Conservation (phyloP, 2,888 invertebrate species). For the Notodonta dromedarius region DNA sequence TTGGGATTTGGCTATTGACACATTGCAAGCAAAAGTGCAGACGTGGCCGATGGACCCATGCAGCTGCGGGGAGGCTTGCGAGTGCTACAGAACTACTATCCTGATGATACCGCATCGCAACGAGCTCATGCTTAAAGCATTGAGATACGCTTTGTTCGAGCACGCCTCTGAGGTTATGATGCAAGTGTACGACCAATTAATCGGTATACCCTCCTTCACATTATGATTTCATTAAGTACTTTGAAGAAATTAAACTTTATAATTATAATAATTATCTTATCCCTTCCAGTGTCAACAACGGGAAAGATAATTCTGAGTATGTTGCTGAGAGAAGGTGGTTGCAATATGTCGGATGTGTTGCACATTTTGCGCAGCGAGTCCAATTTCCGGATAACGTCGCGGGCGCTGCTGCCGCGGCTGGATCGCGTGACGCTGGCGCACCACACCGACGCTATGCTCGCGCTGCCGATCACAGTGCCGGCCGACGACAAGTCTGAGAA, state of each 20-base stretch:
- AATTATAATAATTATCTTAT: constrained; percentile 1
- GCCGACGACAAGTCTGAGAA: constrained; percentile 59
- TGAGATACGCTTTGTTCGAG: constrained; percentile 69
- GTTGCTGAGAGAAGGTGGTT: constrained; percentile 69
- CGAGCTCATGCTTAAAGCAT: constrained; percentile 68
- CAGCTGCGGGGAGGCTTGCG: constrained; percentile 72
- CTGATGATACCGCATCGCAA: constrained; percentile 72
- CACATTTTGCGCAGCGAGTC: constrained; percentile 64
- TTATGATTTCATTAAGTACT: background rate
- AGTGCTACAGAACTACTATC: constrained; percentile 69
- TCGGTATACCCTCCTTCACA: constrained; percentile 51
- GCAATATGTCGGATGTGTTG: constrained; percentile 63
- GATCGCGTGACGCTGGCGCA: constrained; percentile 59
- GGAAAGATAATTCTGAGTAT: constrained; percentile 68
- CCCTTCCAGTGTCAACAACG: constrained; percentile 62
- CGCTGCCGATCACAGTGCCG: constrained; percentile 63
- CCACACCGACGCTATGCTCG: constrained; percentile 55
- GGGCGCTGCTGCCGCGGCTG: constrained; percentile 52
- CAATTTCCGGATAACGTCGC: constrained; percentile 60
- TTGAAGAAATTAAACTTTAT: background rate
- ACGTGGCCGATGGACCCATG: constrained; percentile 72
- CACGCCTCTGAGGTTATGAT: constrained; percentile 70
- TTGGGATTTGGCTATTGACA: constrained; percentile 71
- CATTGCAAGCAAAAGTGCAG: constrained; percentile 58
- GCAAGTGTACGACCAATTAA: constrained; percentile 64